Conservation (phyloP, 2,888 invertebrate genomes). For the Tetragonisca angustula region DNA sequence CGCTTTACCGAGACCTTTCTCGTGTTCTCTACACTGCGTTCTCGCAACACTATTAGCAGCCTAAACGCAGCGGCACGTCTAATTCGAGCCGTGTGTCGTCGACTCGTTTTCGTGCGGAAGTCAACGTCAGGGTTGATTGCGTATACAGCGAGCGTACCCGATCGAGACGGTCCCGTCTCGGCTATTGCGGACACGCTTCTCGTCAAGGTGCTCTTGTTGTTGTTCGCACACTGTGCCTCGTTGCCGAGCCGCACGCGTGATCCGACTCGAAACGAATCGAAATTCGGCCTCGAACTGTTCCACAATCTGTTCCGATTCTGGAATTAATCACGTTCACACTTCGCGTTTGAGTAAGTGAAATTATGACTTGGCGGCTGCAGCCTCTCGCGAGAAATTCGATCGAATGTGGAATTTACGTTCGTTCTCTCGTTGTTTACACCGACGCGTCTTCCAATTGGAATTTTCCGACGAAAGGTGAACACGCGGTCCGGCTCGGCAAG, state of each 20-base stretch:
- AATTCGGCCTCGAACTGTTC: neutral
- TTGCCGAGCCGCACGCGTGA: slow-evolving; percentile 50
- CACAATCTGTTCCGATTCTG: too few relatives aligned
- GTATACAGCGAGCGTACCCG: slow-evolving; percentile 58
- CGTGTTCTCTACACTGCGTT: slow-evolving; percentile 42
- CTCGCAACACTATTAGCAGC: slow-evolving; percentile 60
- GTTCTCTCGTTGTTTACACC: neutral
- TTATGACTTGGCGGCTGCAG: too few relatives aligned
- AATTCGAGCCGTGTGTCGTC: slow-evolving; percentile 54
- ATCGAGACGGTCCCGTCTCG: slow-evolving; percentile 42
- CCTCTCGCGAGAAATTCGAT: neutral
- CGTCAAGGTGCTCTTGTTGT: slow-evolving; percentile 72
- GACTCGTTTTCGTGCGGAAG: slow-evolving; percentile 53
- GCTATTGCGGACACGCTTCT: slow-evolving; percentile 55
- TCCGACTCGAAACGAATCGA: slow-evolving; percentile 15
- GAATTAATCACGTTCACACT: neutral
- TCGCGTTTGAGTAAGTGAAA: too few relatives aligned
- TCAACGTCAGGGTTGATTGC: slow-evolving; percentile 42
- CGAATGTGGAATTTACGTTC: neutral
- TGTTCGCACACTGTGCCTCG: slow-evolving; percentile 79
- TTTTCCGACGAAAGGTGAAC: neutral
- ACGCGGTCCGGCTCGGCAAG: slow-evolving; percentile 43
- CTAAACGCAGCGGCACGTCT: slow-evolving; percentile 57
- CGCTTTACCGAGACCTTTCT: slow-evolving; percentile 15
- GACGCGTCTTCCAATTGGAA: neutral